Evolutionary conservation across 2,888 invertebrate genomes (phyloP).

Genomic region (Oscheius sp.): DNA sequence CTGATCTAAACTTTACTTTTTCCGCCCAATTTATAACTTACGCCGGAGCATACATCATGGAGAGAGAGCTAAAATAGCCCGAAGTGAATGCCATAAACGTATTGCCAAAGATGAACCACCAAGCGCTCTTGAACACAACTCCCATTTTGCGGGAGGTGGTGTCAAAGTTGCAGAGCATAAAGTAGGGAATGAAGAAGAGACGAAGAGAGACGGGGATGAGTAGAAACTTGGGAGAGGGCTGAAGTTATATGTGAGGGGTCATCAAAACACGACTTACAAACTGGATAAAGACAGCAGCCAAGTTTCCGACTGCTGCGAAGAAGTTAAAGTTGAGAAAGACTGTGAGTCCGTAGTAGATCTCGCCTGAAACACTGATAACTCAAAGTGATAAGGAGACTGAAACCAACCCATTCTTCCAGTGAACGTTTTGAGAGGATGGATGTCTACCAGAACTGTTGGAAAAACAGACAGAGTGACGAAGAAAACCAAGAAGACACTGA

Average conservation of each 20-base stretch:
- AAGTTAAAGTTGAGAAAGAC: slow-evolving; percentile 94
- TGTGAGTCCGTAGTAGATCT: too few relatives aligned
- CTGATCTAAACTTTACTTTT: slow-evolving; percentile 10
- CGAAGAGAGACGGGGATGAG: slow-evolving; percentile 15
- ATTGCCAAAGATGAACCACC: slow-evolving; percentile 36
- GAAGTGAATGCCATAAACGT: slow-evolving; percentile 21
- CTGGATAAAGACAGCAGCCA: slow-evolving; percentile 83
- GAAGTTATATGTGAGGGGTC: slow-evolving; percentile 44
- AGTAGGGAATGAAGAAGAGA: slow-evolving; percentile 37
- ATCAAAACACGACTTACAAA: slow-evolving; percentile 77
- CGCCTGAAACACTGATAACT: slow-evolving; percentile 74
- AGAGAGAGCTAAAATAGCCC: slow-evolving; percentile 25
- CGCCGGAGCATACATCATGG: slow-evolving; percentile 83
- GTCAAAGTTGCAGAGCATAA: slow-evolving; percentile 73
- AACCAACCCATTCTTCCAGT: slow-evolving; percentile 28
- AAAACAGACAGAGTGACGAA: slow-evolving; percentile 90
- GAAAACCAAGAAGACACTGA: slow-evolving; percentile 91
- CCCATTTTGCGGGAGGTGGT: slow-evolving; percentile 81
- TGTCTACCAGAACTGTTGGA: slow-evolving; percentile 84
- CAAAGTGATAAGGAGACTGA: too few relatives aligned
- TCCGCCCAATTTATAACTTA: slow-evolving; percentile 10
- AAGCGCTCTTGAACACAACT: slow-evolving; percentile 34
- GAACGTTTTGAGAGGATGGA: slow-evolving; percentile 68
- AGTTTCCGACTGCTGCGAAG: slow-evolving; percentile 91
- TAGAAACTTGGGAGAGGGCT: slow-evolving; percentile 84